These are phyloP conservation scores for Pithys albifrons DNA, from an alignment of 2,113 vertebrate genomes.

Conservation along the genomic window DNA sequence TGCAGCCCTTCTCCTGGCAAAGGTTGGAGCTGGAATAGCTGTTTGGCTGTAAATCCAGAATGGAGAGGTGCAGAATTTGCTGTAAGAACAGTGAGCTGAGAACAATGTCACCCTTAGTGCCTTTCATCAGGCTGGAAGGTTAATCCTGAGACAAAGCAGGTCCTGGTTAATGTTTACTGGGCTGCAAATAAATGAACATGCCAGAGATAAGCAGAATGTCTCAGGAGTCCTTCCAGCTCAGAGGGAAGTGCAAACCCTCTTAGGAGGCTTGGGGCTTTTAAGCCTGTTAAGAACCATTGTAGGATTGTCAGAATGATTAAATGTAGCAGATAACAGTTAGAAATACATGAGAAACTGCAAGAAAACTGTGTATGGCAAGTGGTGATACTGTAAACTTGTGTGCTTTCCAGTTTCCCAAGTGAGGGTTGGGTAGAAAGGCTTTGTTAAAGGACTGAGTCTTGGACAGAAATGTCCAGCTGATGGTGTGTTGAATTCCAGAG, in stretches of 20 bases:
- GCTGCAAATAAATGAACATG: neutral
- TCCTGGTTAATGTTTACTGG: neutral
- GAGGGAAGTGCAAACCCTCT: neutral
- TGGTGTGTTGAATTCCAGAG: neutral
- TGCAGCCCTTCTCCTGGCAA: neutral
- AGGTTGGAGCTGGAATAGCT: neutral
- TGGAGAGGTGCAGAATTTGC: neutral
- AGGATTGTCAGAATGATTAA: neutral
- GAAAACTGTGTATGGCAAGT: neutral
- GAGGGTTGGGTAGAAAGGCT: neutral
- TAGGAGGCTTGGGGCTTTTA: neutral
- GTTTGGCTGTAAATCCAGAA: neutral
- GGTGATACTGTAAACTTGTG: neutral
- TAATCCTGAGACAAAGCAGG: neutral
- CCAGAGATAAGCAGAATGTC: neutral
- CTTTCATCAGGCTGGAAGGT: neutral
- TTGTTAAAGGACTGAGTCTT: neutral
- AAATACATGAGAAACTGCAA: neutral
- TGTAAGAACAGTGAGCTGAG: neutral
- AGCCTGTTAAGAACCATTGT: neutral
- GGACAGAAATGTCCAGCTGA: neutral
- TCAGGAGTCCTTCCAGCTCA: neutral
- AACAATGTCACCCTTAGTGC: neutral
- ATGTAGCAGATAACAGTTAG: neutral
- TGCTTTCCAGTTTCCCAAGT: neutral